phyloP scores from a whole-genome alignment of 1,140 invertebrate genomes.

The Trissolcus basalis region DNA sequence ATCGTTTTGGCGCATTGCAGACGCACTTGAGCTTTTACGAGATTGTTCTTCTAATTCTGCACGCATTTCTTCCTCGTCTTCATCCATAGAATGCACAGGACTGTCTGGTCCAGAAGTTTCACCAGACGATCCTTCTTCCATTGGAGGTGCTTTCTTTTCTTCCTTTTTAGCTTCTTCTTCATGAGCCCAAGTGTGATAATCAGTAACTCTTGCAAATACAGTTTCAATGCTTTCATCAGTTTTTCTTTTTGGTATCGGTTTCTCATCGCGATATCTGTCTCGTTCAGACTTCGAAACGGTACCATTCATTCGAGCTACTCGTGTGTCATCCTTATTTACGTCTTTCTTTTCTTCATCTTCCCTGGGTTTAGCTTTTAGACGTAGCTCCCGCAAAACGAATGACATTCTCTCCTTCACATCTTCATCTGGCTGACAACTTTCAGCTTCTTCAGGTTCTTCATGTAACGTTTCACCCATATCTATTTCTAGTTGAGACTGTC shows the following conservation, averaged over 20 bases:
- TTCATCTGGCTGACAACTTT: conserved; percentile 80
- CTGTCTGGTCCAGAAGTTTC: conserved; percentile 92
- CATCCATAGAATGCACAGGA: conserved; percentile 84
- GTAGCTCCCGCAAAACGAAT: conserved; percentile 84
- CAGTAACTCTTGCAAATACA: conserved; percentile 75
- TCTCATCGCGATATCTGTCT: conserved; percentile 65
- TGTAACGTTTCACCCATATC: conserved; percentile 79
- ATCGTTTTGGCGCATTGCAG: conserved; percentile 68
- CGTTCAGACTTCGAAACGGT: conserved; percentile 63
- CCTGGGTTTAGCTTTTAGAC: conserved; percentile 79
- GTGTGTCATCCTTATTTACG: conserved; percentile 53
- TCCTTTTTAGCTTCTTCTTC: conserved; percentile 73
- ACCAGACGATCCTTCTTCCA: conserved; percentile 81
- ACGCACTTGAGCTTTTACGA: conserved; percentile 68
- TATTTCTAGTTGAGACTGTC: conserved; percentile 81
- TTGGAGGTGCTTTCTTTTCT: conserved; percentile 74
- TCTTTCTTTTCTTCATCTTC: conserved; percentile 57
- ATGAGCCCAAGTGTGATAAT: conserved; percentile 75
- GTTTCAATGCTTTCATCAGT: conserved; percentile 70
- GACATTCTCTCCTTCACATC: conserved; percentile 87
- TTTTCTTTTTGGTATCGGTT: conserved; percentile 71
- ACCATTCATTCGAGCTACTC: conserved; percentile 62
- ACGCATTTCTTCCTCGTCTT: conserved; percentile 78
- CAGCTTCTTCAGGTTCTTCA: conserved; percentile 78
- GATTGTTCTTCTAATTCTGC: conserved; percentile 68